Conservation (phyloP, 2,888 invertebrate species). For the Brachyptera risi region DNA sequence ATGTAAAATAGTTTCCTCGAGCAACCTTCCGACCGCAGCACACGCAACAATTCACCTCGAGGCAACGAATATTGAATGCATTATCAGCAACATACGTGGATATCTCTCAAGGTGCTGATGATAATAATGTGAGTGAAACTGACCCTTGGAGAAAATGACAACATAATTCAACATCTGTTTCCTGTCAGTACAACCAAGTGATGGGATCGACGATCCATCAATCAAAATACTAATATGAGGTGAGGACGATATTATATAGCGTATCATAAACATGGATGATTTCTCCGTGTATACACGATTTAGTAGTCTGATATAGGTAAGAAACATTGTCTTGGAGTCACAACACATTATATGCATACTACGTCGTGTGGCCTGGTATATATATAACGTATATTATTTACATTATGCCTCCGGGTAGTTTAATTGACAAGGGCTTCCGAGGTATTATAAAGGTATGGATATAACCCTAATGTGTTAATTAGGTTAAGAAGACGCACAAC, state of each 20-base stretch:
- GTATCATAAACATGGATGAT: too few relatives aligned
- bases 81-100: too few relatives aligned
- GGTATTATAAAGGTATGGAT: too few relatives aligned
- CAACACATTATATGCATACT: neutral
- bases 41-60: too few relatives aligned
- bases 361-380: neutral
- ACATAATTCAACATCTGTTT: conserved; percentile 14
- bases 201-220: conserved; percentile 13
- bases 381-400: too few relatives aligned
- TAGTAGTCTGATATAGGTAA: neutral
- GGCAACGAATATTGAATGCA: too few relatives aligned
- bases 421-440: neutral
- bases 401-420: neutral
- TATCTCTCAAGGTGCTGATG: neutral
- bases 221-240: conserved; percentile 5
- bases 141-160: neutral
- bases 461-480: conserved; percentile 1
- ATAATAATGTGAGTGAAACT: too few relatives aligned
- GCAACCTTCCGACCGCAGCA: too few relatives aligned
- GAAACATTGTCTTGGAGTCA: neutral
- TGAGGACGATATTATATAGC: too few relatives aligned
- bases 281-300: conserved; percentile 1
- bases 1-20: too few relatives aligned
- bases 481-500: too few relatives aligned
- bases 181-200: conserved; percentile 1